These are phyloP conservation scores for Sinotaia quadrata DNA, from an alignment of 2,888 invertebrate genomes.

Conservation along the genomic window DNA sequence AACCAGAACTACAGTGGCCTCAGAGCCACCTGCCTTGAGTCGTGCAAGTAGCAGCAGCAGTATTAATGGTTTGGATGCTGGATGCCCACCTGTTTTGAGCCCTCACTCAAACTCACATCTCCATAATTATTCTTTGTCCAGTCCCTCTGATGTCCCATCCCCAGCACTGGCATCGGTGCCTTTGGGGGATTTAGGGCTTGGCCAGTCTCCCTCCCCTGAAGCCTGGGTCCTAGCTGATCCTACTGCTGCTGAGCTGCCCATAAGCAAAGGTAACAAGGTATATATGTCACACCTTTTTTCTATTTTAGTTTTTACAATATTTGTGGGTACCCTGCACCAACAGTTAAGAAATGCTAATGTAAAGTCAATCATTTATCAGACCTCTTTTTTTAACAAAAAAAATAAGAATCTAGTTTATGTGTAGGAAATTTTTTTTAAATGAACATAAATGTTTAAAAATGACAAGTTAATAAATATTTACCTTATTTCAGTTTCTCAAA, in stretches of 20 bases:
- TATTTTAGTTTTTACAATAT: constrained; percentile 18
- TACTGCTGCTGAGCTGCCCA: constrained; percentile 28
- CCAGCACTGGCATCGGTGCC: constrained; percentile 20
- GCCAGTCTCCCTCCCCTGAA: constrained; percentile 26
- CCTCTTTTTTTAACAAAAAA: no score
- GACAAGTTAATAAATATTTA: no score
- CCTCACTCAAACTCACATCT: constrained; percentile 19
- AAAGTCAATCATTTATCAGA: no score
- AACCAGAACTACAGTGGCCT: neutral
- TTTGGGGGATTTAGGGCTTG: constrained; percentile 21
- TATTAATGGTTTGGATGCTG: neutral
- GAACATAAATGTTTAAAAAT: no score
- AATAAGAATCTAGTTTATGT: no score
- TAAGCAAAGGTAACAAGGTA: constrained; percentile 42
- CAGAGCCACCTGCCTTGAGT: neutral
- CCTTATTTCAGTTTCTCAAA: no score
- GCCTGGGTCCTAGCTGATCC: constrained; percentile 25
- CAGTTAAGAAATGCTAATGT: no score
- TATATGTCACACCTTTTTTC: constrained; percentile 31
- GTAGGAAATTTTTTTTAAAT: no score
- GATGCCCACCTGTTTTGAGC: neutral
- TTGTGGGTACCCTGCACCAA: constrained; percentile 15
- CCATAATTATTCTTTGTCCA: constrained; percentile 31
- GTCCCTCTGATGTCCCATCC: constrained; percentile 18
- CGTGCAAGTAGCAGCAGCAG: neutral